These are phyloP conservation scores for Diorhabda elongata DNA, from an alignment of 1,140 invertebrate species.

Conservation along the genomic window DNA sequence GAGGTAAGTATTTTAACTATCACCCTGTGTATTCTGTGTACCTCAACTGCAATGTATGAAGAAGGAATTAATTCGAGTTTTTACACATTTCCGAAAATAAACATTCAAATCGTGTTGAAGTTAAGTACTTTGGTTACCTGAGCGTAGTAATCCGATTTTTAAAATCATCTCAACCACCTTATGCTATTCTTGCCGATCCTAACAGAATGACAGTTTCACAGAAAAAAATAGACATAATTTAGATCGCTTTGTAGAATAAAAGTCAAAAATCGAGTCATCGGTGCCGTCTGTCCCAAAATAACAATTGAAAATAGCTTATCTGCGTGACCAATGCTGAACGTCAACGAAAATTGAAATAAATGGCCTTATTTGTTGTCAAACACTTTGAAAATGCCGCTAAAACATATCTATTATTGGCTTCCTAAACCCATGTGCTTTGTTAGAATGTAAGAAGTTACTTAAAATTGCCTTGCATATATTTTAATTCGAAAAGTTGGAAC, in stretches of 20 bases:
- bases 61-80: no score
- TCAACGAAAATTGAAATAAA: conserved; percentile 35
- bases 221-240: conserved; percentile 15
- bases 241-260: conserved; percentile 16
- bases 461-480: not conserved
- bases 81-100: no score
- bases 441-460: not conserved
- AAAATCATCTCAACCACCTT: not conserved
- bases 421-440: conserved; percentile 1
- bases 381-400: conserved; percentile 34
- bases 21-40: no score
- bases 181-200: not conserved
- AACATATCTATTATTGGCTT: conserved; percentile 32
- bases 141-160: not conserved
- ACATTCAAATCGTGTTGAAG: no score
- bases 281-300: conserved; percentile 19
- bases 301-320: conserved; percentile 28
- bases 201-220: conserved; percentile 8
- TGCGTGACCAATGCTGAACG: conserved; percentile 32
- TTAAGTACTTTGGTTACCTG: not conserved
- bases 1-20: no score
- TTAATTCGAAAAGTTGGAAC: not conserved
- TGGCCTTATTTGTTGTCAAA: conserved; percentile 36
- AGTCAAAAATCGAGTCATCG: conserved; percentile 12
- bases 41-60: no score